Evolutionary conservation across 2,888 invertebrate species (phyloP).

Genomic region (Orchestes rusci): DNA sequence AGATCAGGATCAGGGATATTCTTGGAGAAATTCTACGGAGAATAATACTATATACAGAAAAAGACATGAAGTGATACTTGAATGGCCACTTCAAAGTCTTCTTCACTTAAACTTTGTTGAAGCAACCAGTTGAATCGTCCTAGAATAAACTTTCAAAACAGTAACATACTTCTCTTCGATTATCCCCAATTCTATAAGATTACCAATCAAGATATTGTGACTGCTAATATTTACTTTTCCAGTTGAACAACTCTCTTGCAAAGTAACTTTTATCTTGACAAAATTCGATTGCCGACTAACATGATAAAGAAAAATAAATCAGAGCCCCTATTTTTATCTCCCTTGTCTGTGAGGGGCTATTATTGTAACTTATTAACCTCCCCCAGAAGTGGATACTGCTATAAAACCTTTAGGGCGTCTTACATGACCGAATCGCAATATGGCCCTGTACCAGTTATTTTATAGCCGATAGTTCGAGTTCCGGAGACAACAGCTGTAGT

Average conservation of each 20-base stretch:
- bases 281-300: constrained; percentile 23
- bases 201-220: constrained; percentile 18
- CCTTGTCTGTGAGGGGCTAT: constrained; percentile 21
- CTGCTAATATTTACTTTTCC: constrained; percentile 19
- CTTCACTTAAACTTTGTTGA: too few species aligned
- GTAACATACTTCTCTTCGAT: too few species aligned
- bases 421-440: constrained; percentile 23
- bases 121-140: too few species aligned
- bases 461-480: not conserved
- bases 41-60: constrained; percentile 1
- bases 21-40: too few species aligned
- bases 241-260: constrained; percentile 18
- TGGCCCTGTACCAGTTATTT: constrained; percentile 20
- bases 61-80: not conserved
- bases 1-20: too few species aligned
- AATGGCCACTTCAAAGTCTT: too few species aligned
- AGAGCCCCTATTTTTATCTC: constrained; percentile 19
- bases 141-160: too few species aligned
- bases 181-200: constrained; percentile 4
- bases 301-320: constrained; percentile 26
- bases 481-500: not conserved
- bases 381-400: constrained; percentile 23
- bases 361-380: constrained; percentile 26
- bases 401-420: constrained; percentile 23
- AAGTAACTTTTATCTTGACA: constrained; percentile 21